Conservation (phyloP, 2,113 vertebrate genomes). For the Scomber japonicus region DNA sequence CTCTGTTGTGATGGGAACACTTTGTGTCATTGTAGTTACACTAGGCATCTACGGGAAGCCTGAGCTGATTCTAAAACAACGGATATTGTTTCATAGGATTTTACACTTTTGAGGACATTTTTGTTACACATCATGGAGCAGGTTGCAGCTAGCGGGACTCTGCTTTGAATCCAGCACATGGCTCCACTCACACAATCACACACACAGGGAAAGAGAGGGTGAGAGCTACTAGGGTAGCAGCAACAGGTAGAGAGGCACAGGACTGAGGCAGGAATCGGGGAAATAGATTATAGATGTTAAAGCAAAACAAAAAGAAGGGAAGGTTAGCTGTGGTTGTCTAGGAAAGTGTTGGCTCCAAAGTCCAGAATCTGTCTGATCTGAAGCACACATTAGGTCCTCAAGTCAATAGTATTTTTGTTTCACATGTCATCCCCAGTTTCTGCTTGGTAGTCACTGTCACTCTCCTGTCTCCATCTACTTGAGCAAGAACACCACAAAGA, state of each 20-base stretch:
- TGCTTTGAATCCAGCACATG: no score
- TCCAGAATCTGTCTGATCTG: not conserved
- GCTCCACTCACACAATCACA: no score
- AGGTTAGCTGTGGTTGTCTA: not conserved
- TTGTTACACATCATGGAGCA: no score
- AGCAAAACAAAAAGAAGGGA: not conserved
- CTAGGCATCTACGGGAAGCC: not conserved
- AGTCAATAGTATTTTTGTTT: not conserved
- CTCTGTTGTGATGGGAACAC: conserved; percentile 11
- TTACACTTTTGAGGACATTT: not conserved
- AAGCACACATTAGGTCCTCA: not conserved
- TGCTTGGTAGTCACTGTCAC: not conserved
- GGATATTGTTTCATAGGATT: not conserved
- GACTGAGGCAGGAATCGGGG: no score
- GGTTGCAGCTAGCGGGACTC: no score
- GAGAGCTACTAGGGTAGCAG: no score
- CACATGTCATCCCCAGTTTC: not conserved
- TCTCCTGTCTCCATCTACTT: not conserved
- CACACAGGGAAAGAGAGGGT: no score
- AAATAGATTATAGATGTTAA: not conserved
- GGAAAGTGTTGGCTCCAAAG: not conserved
- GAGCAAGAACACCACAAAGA: conserved; percentile 17
- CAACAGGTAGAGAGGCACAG: no score
- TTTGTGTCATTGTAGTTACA: conserved; percentile 19
- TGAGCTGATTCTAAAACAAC: conserved; percentile 14